phyloP scores from a whole-genome alignment of 2,113 vertebrate species.

The Podiceps cristatus region DNA sequence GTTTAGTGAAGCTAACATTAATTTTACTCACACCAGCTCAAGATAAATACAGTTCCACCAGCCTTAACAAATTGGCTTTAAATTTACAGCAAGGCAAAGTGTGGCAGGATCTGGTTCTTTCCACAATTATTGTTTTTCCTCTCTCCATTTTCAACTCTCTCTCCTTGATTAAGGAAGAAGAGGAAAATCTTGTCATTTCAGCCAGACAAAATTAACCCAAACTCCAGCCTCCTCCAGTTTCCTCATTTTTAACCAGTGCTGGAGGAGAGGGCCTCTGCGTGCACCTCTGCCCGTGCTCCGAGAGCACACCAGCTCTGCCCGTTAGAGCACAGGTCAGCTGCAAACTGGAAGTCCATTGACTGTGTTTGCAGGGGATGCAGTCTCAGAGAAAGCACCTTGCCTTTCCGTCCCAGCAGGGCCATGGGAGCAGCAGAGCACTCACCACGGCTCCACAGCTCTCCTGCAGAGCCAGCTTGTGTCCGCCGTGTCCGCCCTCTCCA shows the following conservation, averaged over 20 bases:
- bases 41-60: not conserved
- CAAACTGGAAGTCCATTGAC: too few relatives aligned
- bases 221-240: not conserved
- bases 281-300: accelerated
- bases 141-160: not conserved
- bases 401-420: accelerated
- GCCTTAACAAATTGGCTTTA: not conserved
- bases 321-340: not conserved
- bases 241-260: not conserved
- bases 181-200: not conserved
- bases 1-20: not conserved
- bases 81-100: not conserved
- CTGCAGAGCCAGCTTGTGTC: not conserved
- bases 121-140: not conserved
- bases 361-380: not conserved
- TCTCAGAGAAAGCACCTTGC: not conserved
- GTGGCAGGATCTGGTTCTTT: not conserved
- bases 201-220: not conserved
- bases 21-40: not conserved
- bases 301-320: not conserved
- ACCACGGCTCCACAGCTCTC: not conserved
- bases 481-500: not conserved
- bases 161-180: not conserved
- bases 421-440: not conserved
- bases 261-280: not conserved